Base-by-base conservation (phyloP, 2,797 vertebrate genomes). In the Hylomyscus alleni region DNA sequence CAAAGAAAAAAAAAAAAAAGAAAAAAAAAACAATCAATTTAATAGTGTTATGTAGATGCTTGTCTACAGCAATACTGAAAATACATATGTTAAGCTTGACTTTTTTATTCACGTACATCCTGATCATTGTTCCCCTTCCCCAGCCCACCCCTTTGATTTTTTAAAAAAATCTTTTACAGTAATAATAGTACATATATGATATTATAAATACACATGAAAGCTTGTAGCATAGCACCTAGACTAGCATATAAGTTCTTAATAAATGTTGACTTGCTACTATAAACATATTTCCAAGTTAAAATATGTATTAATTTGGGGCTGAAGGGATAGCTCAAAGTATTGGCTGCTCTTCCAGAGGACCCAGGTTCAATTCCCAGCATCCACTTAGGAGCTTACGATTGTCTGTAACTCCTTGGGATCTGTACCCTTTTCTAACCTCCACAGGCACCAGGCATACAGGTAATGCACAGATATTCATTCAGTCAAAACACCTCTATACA, bases 241-340 rank as follows among this genome's bases (percentile, higher is more conserved):
- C 44, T 67, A 90, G 3, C 34, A 31, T 1, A 6, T 72, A 93
- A 6, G 20, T 88, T 95, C 31, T 94, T 56, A 89, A 82, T 52
- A 86, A 92, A 91, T 81, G 69, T 40, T 91, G 77, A 75, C 17
- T 88, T 77, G 4, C 89, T 56, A 84, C 65, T 47, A 60, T 69
- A 91, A 93, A 26, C 82, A 94, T 11, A 83, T 75, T 88, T 76
- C 75, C 69, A 89, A 93, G n/a, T 65, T 88, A 96, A 97, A 89
- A 83, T 50, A 83, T 40, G 37, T 29, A 47, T 58, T 37, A 84
- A 85, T 67, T 22, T 67, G 60, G 6, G 44, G 44, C 13, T 67
- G 29, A 44, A 50, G 20, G 65, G 83, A 67, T 2, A 47, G 60
- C 19, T 67, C 58, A 65, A 34, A 50, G 83, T 67, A n/a, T 44